Evolutionary conservation across 2,113 vertebrate genomes (phyloP).

Genomic region (Tichodroma muraria): DNA sequence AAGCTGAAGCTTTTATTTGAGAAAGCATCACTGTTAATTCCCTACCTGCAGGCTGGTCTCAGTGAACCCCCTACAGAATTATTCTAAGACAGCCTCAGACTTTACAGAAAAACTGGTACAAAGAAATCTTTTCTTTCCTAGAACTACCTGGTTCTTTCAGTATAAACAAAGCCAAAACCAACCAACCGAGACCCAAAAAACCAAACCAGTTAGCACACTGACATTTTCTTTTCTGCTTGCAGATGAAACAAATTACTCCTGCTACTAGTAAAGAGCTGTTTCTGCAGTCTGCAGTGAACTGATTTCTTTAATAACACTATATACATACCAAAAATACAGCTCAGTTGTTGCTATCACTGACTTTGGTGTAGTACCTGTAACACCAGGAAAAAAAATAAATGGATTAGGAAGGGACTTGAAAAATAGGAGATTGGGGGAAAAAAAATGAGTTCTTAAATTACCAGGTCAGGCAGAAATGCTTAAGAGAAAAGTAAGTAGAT

Average conservation of each 20-base stretch:
- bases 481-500: not conserved
- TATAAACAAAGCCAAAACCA: not conserved
- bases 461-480: not conserved
- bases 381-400: not conserved
- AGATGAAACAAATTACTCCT: not conserved
- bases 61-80: not conserved
- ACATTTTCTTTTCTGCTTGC: not conserved
- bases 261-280: not conserved
- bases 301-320: not conserved
- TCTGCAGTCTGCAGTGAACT: not conserved
- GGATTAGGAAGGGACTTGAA: not conserved
- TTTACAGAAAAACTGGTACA: not conserved
- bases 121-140: not conserved
- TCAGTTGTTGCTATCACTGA: not conserved
- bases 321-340: not conserved
- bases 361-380: not conserved
- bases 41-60: not conserved
- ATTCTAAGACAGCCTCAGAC: not conserved
- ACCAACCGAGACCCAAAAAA: no score
- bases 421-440: not conserved
- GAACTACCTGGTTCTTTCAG: not conserved
- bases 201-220: not conserved
- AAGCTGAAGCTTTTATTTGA: not conserved
- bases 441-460: not conserved
- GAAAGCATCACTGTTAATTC: not conserved